phyloP scores from a whole-genome alignment of 2,888 invertebrate species.

The Chrysodeixis includens region DNA sequence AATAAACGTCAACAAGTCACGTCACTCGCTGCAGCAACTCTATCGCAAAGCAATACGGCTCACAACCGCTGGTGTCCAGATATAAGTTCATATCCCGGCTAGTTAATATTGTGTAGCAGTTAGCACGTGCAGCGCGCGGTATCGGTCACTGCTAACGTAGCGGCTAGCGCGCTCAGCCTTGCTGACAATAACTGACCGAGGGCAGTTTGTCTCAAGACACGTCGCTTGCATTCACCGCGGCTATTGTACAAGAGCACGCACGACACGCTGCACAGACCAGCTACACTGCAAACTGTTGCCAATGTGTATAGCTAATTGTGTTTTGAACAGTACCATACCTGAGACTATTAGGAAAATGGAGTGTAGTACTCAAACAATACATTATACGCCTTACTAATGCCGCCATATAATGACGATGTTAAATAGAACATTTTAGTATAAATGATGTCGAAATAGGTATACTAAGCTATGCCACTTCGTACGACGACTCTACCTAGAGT shows the following conservation, averaged over 20 bases:
- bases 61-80: background rate
- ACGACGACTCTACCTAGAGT: background rate
- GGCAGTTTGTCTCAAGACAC: conserved; percentile 4
- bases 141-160: background rate
- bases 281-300: background rate
- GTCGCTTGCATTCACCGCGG: background rate
- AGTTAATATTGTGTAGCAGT: conserved; percentile 9
- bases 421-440: too few species aligned
- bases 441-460: too few species aligned
- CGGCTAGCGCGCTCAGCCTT: conserved; percentile 6
- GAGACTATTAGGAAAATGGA: too few species aligned
- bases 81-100: background rate
- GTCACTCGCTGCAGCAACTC: background rate
- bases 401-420: too few species aligned
- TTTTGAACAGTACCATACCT: too few species aligned
- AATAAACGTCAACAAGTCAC: background rate
- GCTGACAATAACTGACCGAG: conserved; percentile 4
- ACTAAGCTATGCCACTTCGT: background rate
- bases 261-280: background rate
- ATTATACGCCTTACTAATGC: too few species aligned
- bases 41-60: background rate
- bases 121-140: conserved; percentile 9
- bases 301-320: background rate
- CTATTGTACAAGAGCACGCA: background rate
- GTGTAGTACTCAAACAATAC: background rate